Conservation (phyloP, 2,113 vertebrate genomes). For the Rhinoptilus africanus region DNA sequence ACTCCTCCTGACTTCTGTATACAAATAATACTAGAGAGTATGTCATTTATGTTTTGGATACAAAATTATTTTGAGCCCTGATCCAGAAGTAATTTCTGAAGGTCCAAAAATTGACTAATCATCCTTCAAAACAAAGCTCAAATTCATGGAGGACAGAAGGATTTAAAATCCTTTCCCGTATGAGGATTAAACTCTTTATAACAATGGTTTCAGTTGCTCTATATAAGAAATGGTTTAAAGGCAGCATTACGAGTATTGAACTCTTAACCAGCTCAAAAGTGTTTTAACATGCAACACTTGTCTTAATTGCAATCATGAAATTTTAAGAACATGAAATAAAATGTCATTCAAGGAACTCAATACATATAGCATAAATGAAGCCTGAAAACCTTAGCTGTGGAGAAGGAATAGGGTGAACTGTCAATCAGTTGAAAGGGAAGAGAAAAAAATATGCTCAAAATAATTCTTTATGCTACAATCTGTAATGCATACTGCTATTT, state of each 20-base stretch:
- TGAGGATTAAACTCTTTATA: not conserved
- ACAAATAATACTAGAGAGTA: not conserved
- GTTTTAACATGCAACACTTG: not conserved
- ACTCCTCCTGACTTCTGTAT: not conserved
- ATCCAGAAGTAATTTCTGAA: not conserved
- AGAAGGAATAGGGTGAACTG: not conserved
- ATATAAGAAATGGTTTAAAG: not conserved
- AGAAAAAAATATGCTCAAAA: too few species aligned
- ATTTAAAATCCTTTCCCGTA: conserved; percentile 12
- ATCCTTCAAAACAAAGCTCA: not conserved
- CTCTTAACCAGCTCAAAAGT: not conserved
- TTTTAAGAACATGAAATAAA: not conserved
- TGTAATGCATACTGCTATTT: not conserved
- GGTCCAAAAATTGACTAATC: not conserved
- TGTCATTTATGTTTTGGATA: not conserved
- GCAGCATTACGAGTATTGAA: conserved; percentile 39
- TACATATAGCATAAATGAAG: not conserved
- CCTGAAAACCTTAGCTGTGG: not conserved
- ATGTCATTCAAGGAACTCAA: too few species aligned
- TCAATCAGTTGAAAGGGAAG: too few species aligned
- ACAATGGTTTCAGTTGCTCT: not conserved
- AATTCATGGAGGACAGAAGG: conserved; percentile 38
- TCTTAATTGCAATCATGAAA: not conserved
- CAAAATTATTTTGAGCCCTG: conserved; percentile 13
- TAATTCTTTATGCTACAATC: not conserved